phyloP scores from a whole-genome alignment of 2,888 invertebrate species.

The Schizotus pectinicornis region DNA sequence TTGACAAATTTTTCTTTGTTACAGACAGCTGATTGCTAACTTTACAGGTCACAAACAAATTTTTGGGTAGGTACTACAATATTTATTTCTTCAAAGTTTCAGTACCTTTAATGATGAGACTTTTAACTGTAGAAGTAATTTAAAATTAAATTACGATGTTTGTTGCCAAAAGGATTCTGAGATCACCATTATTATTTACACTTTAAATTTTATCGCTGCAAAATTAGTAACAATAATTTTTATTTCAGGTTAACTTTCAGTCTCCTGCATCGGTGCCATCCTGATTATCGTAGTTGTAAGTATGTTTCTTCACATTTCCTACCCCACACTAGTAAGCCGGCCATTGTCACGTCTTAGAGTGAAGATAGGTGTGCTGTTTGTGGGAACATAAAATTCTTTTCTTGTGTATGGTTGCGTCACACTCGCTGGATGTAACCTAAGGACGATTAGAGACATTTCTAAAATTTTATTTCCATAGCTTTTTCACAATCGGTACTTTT shows the following conservation, averaged over 20 bases:
- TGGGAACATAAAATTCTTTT: conserved; percentile 51
- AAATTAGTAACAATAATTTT: too few species aligned
- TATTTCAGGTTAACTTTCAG: too few species aligned
- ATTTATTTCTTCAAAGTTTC: not conserved
- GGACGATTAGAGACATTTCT: conserved; percentile 46
- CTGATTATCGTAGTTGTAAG: too few species aligned
- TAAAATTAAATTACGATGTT: conserved; percentile 36
- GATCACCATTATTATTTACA: conserved; percentile 10
- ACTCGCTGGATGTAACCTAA: conserved; percentile 43
- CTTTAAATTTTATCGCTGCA: conserved; percentile 5
- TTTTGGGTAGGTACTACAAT: not conserved
- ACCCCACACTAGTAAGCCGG: conserved; percentile 55
- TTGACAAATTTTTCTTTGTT: conserved; percentile 2
- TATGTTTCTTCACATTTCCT: conserved; percentile 4
- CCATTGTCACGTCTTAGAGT: conserved; percentile 43
- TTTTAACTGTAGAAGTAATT: conserved; percentile 12
- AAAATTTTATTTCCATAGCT: not conserved
- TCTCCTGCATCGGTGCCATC: too few species aligned
- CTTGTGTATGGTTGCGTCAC: conserved; percentile 50
- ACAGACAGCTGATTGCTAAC: not conserved
- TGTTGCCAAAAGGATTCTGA: conserved; percentile 45
- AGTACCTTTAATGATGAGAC: not conserved
- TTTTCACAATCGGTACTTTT: too few species aligned
- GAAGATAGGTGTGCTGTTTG: conserved; percentile 49
- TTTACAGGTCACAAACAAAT: not conserved